Percentiles rank a stretch among this genome's conserved stretches.
Conservation (phyloP, 2,113 vertebrate genomes). For the Mastomys coucha region DNA sequence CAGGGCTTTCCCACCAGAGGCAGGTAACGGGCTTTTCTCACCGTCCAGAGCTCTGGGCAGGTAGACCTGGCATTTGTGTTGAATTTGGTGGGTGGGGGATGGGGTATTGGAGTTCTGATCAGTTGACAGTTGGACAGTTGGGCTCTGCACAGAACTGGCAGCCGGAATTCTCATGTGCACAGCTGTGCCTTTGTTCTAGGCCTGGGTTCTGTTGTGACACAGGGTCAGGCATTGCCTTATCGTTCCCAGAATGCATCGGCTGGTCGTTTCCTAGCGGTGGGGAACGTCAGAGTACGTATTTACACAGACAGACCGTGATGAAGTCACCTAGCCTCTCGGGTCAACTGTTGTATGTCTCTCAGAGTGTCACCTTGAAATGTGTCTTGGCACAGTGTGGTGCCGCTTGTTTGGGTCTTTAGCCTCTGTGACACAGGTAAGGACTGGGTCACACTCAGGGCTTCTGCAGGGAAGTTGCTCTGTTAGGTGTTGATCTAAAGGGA, state of each 20-base stretch:
- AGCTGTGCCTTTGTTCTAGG: not conserved
- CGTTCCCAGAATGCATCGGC: not conserved
- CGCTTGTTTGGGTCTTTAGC: not conserved
- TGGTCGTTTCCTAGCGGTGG: not conserved
- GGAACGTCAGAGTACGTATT: not conserved
- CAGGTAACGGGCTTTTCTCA: not conserved
- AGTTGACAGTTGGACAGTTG: not conserved
- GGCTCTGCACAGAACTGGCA: not conserved
- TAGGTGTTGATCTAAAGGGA: not conserved
- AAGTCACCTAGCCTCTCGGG: not conserved
- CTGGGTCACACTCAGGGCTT: not conserved
- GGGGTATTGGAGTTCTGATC: not conserved
- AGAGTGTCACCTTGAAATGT: not conserved
- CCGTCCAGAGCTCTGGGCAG: not conserved
- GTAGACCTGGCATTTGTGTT: not conserved
- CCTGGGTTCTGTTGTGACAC: not conserved
- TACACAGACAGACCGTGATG: not conserved
- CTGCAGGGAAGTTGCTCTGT: not conserved
- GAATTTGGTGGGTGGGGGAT: not conserved
- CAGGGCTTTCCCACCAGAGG: not conserved
- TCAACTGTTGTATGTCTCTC: too few species aligned
- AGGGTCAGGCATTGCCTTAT: too few species aligned
- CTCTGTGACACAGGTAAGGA: not conserved
- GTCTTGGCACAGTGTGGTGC: too few species aligned
- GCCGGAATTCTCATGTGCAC: not conserved